Evolutionary conservation across 1,140 invertebrate genomes (phyloP).

Genomic region (Chymomyza costata): DNA sequence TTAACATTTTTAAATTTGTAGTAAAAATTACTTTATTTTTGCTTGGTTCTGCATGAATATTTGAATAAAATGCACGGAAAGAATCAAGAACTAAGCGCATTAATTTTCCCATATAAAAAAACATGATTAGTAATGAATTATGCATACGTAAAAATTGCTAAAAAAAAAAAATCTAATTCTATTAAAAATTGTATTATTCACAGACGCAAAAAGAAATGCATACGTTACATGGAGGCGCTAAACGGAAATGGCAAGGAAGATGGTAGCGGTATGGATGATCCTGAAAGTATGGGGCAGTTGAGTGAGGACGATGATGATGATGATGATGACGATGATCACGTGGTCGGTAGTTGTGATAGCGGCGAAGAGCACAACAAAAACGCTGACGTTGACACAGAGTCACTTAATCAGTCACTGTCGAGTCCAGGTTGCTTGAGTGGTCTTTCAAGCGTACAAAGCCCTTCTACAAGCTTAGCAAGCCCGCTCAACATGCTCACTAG

Average conservation of each 20-base stretch:
- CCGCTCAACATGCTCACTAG: conserved; percentile 80
- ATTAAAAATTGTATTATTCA: too few relatives aligned
- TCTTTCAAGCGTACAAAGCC: conserved; percentile 86
- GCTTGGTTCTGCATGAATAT: too few relatives aligned
- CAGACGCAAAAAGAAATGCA: conserved; percentile 99
- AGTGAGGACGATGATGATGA: conserved; percentile 82
- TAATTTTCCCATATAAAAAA: too few relatives aligned
- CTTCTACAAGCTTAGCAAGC: conserved; percentile 81
- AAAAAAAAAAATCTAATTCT: too few relatives aligned
- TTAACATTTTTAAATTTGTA: too few relatives aligned
- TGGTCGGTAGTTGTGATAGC: conserved; percentile 78
- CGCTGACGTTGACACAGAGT: conserved; percentile 81
- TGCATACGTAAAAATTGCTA: too few relatives aligned
- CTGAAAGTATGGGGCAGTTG: conserved; percentile 61
- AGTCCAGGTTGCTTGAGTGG: conserved; percentile 86
- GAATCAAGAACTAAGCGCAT: too few relatives aligned
- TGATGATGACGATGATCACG: conserved; percentile 82
- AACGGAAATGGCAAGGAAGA: conserved; percentile 76
- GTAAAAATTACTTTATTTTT: too few relatives aligned
- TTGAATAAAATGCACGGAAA: too few relatives aligned
- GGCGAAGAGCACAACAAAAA: conserved; percentile 85
- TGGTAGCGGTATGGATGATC: conserved; percentile 76
- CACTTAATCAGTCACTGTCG: conserved; percentile 82
- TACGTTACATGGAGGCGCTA: conserved; percentile 90
- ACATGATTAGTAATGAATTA: too few relatives aligned